phyloP scores from a whole-genome alignment of 2,797 vertebrate genomes.

The Leptoclinus maculatus region DNA sequence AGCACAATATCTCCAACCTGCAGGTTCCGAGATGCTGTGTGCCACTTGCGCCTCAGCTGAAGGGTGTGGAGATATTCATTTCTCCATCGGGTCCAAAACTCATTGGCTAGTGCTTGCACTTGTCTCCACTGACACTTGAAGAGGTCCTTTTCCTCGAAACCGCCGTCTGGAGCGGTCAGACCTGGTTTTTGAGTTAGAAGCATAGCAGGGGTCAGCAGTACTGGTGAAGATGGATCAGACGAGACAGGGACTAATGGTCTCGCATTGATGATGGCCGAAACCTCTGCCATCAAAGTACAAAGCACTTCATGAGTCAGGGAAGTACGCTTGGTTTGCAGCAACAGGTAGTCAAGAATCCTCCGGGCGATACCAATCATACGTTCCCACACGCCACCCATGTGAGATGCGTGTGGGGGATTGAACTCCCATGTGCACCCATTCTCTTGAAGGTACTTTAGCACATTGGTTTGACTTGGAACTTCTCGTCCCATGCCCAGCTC shows the following conservation, averaged over 20 bases:
- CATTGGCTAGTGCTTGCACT: no score
- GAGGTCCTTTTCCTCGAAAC: no score
- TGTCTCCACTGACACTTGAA: no score
- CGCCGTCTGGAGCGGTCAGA: no score
- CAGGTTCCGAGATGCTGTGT: no score
- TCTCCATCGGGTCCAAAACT: no score
- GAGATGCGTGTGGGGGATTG: background rate
- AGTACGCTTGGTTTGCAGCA: background rate
- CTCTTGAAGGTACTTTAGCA: background rate
- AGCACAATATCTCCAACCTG: no score
- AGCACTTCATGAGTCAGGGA: slow-evolving; percentile 16
- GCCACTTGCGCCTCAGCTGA: no score
- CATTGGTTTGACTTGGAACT: background rate
- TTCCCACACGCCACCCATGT: slow-evolving; percentile 23
- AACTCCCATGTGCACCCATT: background rate
- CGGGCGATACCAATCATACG: slow-evolving; percentile 15
- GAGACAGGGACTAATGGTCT: background rate
- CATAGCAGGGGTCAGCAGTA: no score
- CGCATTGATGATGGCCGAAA: background rate
- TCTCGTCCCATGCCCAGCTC: background rate
- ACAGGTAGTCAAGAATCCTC: background rate
- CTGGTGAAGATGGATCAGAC: background rate
- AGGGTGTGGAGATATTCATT: no score
- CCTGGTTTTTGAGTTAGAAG: no score
- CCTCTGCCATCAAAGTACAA: slow-evolving; percentile 2